Conservation (phyloP, 1,140 invertebrate genomes). For the Megathymus violae region DNA sequence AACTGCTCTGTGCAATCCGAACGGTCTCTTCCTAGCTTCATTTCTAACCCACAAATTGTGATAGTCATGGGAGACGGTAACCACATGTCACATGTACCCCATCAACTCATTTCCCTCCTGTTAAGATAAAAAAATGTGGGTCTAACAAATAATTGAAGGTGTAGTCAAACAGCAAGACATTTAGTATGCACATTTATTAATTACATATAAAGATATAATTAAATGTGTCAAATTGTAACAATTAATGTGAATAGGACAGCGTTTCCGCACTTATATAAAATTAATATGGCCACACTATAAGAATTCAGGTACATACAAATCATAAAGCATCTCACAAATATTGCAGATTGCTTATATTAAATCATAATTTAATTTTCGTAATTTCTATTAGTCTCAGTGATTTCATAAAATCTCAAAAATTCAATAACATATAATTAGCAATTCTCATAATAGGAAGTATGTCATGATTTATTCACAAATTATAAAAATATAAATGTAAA, state of each 20-base stretch:
- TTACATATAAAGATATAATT: slow-evolving; percentile 65
- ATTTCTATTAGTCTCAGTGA: slow-evolving; percentile 68
- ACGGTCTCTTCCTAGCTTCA: too few species aligned
- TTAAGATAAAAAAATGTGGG: too few species aligned
- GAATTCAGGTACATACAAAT: slow-evolving; percentile 80
- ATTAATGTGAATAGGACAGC: slow-evolving; percentile 61
- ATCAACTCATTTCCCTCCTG: too few species aligned
- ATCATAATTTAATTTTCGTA: slow-evolving; percentile 75
- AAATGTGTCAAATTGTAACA: slow-evolving; percentile 72
- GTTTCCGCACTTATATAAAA: slow-evolving; percentile 58
- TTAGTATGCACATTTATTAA: slow-evolving; percentile 75
- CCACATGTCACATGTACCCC: too few species aligned
- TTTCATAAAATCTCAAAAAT: slow-evolving; percentile 55
- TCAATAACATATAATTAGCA: slow-evolving; percentile 45
- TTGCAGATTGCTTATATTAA: slow-evolving; percentile 65
- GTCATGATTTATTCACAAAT: slow-evolving; percentile 56
- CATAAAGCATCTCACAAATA: slow-evolving; percentile 70
- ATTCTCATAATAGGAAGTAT: slow-evolving; percentile 59
- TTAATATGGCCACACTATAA: slow-evolving; percentile 79
- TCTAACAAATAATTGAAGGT: slow-evolving; percentile 7
- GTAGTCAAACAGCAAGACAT: slow-evolving; percentile 46
- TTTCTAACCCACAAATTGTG: too few species aligned
- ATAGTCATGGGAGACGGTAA: too few species aligned
- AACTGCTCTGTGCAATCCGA: too few species aligned
- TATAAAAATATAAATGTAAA: slow-evolving; percentile 70